phyloP scores from a whole-genome alignment of 2,888 invertebrate species.

The Tipula unca region DNA sequence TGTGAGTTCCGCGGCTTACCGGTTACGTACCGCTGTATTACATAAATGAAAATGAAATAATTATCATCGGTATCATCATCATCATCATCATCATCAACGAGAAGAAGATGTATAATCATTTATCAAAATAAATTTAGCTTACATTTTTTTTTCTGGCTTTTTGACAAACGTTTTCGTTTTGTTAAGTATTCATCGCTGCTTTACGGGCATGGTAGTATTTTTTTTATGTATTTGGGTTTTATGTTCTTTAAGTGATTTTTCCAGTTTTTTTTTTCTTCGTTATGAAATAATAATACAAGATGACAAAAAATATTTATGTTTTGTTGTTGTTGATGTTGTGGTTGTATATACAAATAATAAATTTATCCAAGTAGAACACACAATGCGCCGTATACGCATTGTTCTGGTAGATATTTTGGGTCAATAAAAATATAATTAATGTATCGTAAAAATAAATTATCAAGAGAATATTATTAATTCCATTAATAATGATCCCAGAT shows the following conservation, averaged over 20 bases:
- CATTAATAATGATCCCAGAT: background rate
- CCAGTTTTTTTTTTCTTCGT: background rate
- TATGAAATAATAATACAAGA: background rate
- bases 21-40: background rate
- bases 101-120: background rate
- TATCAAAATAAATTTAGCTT: constrained; percentile 8
- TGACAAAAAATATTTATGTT: background rate
- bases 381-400: background rate
- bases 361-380: background rate
- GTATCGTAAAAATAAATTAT: background rate
- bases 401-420: background rate
- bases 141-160: background rate
- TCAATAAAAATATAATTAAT: constrained; percentile 14
- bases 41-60: background rate
- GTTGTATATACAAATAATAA: background rate
- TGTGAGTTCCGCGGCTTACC: background rate
- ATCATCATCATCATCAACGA: background rate
- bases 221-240: background rate
- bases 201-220: background rate
- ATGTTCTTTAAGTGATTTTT: background rate
- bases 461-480: background rate
- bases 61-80: background rate
- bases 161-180: constrained; percentile 2
- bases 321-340: no score
- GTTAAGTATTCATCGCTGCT: background rate